These are phyloP conservation scores for Agonopterix subpropinquella DNA, from an alignment of 2,888 invertebrate genomes.

Conservation along the genomic window DNA sequence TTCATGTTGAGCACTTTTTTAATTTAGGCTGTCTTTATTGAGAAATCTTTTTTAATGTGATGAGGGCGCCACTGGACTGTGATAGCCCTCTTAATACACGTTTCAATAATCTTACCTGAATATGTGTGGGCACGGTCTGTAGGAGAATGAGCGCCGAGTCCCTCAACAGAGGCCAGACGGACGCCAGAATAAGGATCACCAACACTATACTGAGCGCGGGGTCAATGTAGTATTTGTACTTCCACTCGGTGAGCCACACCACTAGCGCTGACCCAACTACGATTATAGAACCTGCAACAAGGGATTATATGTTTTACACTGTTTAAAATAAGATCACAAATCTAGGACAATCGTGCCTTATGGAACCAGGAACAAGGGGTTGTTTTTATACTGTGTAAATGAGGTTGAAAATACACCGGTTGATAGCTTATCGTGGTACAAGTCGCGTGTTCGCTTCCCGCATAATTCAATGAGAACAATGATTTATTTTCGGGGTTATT, in stretches of 20 bases:
- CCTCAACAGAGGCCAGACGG: slow-evolving; percentile 93
- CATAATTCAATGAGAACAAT: too few relatives aligned
- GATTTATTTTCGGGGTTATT: too few relatives aligned
- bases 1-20: too few relatives aligned
- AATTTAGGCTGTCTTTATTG: too few relatives aligned
- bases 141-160: slow-evolving; percentile 96
- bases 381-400: background rate
- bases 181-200: slow-evolving; percentile 89
- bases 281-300: slow-evolving; percentile 87
- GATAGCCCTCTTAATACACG: too few relatives aligned
- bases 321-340: too few relatives aligned
- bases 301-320: slow-evolving; percentile 18
- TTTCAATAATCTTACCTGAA: slow-evolving; percentile 75
- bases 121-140: slow-evolving; percentile 99
- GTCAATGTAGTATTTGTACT: slow-evolving; percentile 91
- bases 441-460: too few relatives aligned
- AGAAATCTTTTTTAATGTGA: too few relatives aligned
- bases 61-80: too few relatives aligned
- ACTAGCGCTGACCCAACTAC: slow-evolving; percentile 90
- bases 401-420: background rate
- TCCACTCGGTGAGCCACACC: slow-evolving; percentile 88
- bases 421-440: too few relatives aligned
- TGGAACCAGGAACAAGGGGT: background rate
- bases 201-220: slow-evolving; percentile 94
- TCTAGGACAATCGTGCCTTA: background rate